These are phyloP conservation scores for Diogma glabrata DNA, from an alignment of 2,888 invertebrate genomes.

Conservation along the genomic window DNA sequence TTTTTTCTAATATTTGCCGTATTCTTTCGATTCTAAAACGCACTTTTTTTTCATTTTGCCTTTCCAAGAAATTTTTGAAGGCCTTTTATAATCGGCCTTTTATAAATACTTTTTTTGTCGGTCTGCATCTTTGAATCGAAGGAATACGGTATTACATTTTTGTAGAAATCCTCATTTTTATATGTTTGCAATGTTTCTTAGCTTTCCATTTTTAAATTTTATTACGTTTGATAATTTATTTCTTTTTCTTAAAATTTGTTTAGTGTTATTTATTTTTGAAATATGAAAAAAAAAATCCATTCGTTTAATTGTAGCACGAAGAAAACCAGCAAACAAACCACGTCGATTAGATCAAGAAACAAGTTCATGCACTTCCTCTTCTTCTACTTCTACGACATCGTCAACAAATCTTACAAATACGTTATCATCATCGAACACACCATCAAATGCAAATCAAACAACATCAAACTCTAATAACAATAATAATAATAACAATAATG, in stretches of 20 bases:
- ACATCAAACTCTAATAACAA: conserved; percentile 4
- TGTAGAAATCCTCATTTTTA: too few species aligned
- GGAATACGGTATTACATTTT: too few species aligned
- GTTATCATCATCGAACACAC: conserved; percentile 3
- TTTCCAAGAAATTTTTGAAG: too few species aligned
- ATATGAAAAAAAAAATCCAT: conserved; percentile 7
- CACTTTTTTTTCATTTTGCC: too few species aligned
- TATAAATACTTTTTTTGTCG: too few species aligned
- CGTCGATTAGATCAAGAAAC: conserved; percentile 9
- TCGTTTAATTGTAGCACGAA: conserved; percentile 9
- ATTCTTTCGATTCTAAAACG: too few species aligned
- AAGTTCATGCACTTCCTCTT: neutral
- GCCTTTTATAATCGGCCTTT: too few species aligned
- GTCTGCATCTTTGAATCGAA: too few species aligned
- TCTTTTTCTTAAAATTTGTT: neutral
- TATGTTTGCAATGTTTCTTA: too few species aligned
- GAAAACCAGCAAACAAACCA: conserved; percentile 8
- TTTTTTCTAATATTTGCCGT: too few species aligned
- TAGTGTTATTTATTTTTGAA: neutral
- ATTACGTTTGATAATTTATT: too few species aligned
- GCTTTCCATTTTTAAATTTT: too few species aligned
- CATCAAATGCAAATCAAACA: neutral
- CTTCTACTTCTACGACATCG: conserved; percentile 1
- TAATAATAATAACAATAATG: neutral
- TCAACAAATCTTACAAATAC: neutral